A percentile compares a stretch with the other conserved stretches of the same genome.
Evolutionary conservation across 2,888 invertebrate genomes (phyloP).

Genomic region (Melinaea marsaeus): DNA sequence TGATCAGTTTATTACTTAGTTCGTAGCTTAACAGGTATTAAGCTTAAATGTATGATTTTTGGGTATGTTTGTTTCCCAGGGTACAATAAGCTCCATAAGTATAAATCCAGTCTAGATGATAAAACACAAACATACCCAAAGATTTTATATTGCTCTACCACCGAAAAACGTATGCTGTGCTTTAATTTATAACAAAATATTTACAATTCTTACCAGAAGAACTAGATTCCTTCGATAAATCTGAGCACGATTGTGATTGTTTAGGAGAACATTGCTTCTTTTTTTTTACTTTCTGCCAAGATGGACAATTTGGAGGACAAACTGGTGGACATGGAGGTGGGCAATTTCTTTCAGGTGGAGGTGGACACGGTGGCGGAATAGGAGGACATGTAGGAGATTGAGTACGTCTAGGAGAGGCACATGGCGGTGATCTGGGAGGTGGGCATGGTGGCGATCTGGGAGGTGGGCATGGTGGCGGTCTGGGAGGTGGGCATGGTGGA

Average conservation of each 20-base stretch:
- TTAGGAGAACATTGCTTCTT: constrained; percentile 27
- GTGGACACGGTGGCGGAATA: neutral
- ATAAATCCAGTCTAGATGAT: no score
- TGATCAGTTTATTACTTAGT: no score
- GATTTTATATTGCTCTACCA: no score
- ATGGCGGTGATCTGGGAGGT: no score
- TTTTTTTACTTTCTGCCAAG: constrained; percentile 8
- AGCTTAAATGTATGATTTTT: no score
- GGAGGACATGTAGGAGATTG: neutral
- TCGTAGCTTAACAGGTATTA: no score
- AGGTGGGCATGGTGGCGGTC: neutral
- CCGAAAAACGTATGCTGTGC: no score
- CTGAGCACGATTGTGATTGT: constrained; percentile 31
- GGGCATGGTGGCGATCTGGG: neutral
- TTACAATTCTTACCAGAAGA: constrained; percentile 15
- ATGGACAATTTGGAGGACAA: constrained; percentile 19
- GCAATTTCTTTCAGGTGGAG: neutral
- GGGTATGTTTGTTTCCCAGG: no score
- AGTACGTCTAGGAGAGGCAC: neutral
- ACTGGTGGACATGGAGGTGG: constrained; percentile 14
- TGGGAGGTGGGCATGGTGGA: neutral
- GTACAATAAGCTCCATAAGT: no score
- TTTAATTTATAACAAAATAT: neutral
- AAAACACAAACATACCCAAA: no score
- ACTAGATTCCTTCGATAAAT: constrained; percentile 18